Percentiles rank a stretch among this genome's conserved stretches.
Evolutionary conservation across 2,888 invertebrate genomes (phyloP).

Genomic region (Cataglyphis albicans): DNA sequence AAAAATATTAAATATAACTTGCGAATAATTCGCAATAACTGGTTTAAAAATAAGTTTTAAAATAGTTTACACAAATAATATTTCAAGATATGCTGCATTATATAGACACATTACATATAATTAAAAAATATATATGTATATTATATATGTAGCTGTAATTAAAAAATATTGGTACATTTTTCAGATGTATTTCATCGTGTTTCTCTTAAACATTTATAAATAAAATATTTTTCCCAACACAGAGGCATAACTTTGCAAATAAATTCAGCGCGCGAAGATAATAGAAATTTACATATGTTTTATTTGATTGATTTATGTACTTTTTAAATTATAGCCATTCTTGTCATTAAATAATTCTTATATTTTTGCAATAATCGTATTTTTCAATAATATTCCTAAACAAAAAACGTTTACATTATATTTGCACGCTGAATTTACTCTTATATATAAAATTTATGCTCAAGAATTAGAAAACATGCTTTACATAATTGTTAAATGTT

Average conservation of each 20-base stretch:
- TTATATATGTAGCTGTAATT: background rate
- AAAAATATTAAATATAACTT: constrained; percentile 25
- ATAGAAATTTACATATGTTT: background rate
- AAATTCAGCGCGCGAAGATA: background rate
- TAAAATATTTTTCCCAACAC: background rate
- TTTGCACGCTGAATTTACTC: background rate
- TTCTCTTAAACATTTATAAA: background rate
- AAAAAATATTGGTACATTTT: background rate
- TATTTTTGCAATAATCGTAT: background rate
- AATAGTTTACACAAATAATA: background rate
- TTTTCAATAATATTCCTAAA: background rate
- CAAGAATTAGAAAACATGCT: background rate
- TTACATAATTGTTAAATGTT: constrained; percentile 9
- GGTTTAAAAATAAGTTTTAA: background rate
- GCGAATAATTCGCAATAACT: background rate
- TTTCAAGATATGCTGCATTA: background rate
- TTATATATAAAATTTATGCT: constrained; percentile 17
- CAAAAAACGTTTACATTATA: background rate
- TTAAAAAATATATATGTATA: background rate
- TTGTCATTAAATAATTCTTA: background rate
- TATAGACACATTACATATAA: background rate
- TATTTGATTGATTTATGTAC: background rate
- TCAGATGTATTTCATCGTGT: background rate
- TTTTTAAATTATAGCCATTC: background rate
- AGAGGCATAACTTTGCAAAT: constrained; percentile 6